A percentile compares a stretch with the other conserved stretches of the same genome.
phyloP scores from a whole-genome alignment of 2,888 invertebrate species.

The Pristionchus fissidentatus region DNA sequence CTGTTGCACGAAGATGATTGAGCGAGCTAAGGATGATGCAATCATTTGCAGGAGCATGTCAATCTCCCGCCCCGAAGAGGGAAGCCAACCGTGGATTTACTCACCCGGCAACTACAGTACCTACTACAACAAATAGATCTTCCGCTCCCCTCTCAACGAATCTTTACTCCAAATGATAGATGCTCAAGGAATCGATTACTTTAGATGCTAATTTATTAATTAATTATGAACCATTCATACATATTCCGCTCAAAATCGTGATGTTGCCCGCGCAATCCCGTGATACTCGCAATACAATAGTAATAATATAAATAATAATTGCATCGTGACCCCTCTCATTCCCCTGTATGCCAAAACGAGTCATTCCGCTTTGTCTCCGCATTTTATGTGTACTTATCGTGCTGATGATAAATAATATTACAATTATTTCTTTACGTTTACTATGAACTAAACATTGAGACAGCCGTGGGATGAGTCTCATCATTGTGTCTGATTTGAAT shows the following conservation, averaged over 20 bases:
- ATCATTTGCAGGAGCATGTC: constrained; percentile 50
- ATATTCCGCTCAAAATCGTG: constrained; percentile 22
- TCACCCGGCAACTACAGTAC: constrained; percentile 66
- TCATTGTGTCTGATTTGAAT: too few species aligned
- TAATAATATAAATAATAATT: neutral
- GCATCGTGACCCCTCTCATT: neutral
- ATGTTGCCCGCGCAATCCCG: constrained; percentile 19
- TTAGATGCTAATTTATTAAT: constrained; percentile 33
- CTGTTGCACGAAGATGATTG: neutral
- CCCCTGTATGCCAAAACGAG: constrained; percentile 23
- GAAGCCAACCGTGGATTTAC: constrained; percentile 67
- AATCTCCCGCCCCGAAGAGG: constrained; percentile 58
- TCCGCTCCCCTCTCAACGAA: neutral
- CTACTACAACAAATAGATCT: constrained; percentile 54
- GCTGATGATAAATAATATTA: constrained; percentile 7
- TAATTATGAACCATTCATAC: neutral
- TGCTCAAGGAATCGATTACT: constrained; percentile 40
- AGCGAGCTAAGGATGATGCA: neutral
- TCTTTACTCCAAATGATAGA: constrained; percentile 17
- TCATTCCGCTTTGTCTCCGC: constrained; percentile 30
- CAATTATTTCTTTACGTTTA: neutral
- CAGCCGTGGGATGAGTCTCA: too few species aligned
- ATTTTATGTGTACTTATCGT: constrained; percentile 12
- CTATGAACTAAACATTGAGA: neutral
- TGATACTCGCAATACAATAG: constrained; percentile 35